Evolutionary conservation across 2,888 invertebrate genomes (phyloP).

Genomic region (Atethmia centrago): DNA sequence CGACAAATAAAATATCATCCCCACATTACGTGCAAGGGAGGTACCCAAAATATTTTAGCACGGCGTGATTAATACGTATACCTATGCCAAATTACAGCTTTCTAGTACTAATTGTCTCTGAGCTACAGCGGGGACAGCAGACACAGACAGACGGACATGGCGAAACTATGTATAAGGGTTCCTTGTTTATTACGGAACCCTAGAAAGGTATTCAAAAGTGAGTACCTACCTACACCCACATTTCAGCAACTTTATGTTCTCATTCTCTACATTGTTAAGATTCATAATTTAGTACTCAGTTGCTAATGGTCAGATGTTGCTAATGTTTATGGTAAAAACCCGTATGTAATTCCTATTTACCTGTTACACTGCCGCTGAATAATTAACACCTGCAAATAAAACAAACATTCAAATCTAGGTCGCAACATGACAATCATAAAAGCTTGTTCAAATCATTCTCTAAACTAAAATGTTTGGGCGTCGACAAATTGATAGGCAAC

Average conservation of each 20-base stretch:
- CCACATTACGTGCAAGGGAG: too few relatives aligned
- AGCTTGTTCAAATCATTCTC: slow-evolving; percentile 4
- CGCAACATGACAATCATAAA: slow-evolving; percentile 10
- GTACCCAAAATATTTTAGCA: too few relatives aligned
- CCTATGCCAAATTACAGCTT: too few relatives aligned
- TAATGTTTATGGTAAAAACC: slow-evolving; percentile 8
- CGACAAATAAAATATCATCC: too few relatives aligned
- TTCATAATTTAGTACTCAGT: neutral
- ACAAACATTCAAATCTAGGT: neutral
- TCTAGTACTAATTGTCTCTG: too few relatives aligned
- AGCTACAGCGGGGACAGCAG: too few relatives aligned
- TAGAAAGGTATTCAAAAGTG: neutral
- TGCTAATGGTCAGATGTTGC: neutral
- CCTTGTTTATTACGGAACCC: too few relatives aligned
- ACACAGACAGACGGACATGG: too few relatives aligned
- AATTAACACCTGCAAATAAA: neutral
- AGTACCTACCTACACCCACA: neutral
- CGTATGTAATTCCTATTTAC: neutral
- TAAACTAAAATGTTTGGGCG: slow-evolving; percentile 12
- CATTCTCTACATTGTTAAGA: neutral
- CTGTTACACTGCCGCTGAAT: neutral
- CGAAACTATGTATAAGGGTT: too few relatives aligned
- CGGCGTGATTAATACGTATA: too few relatives aligned
- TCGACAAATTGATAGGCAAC: slow-evolving; percentile 32
- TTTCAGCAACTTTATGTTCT: neutral